A percentile compares a stretch with the other conserved stretches of the same genome.
phyloP scores from a whole-genome alignment of 2,113 vertebrate species.

The Rattus rattus region DNA sequence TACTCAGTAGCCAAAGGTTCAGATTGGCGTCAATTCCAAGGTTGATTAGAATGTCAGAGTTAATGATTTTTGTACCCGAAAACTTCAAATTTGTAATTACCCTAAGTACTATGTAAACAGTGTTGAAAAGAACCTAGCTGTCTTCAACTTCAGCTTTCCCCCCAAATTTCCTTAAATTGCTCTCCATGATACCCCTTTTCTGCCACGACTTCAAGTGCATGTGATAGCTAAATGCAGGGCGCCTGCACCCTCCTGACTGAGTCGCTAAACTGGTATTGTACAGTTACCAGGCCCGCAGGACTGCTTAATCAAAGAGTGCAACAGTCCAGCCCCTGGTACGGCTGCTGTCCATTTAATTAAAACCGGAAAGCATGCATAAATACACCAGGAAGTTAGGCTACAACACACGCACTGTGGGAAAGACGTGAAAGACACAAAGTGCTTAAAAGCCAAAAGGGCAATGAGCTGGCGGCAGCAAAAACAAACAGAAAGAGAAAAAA shows the following conservation, averaged over 20 bases:
- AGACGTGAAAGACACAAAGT: background rate
- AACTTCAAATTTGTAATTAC: conserved; percentile 70
- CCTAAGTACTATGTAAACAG: conserved; percentile 58
- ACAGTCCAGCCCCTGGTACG: background rate
- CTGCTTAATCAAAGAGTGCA: conserved; percentile 44
- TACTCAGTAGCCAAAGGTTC: conserved; percentile 66
- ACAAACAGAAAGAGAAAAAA: background rate
- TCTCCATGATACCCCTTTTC: background rate
- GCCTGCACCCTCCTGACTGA: background rate
- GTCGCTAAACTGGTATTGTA: conserved; percentile 64
- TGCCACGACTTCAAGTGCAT: conserved; percentile 26
- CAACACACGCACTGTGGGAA: background rate
- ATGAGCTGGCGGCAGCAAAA: background rate
- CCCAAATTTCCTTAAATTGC: conserved; percentile 2
- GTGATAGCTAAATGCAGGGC: background rate
- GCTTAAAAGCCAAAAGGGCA: background rate
- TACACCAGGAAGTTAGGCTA: conserved; percentile 23
- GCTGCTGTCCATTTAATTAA: conserved; percentile 20
- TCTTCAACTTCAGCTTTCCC: conserved; percentile 27
- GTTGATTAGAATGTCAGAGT: conserved; percentile 75
- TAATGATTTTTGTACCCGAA: conserved; percentile 69
- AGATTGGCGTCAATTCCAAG: conserved; percentile 73
- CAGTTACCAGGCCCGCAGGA: conserved; percentile 15
- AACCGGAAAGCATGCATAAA: background rate
- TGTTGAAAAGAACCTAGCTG: conserved; percentile 35